Percentiles rank a stretch among this genome's conserved stretches.
Evolutionary conservation across 2,113 vertebrate genomes (phyloP).

Genomic region (Orientallactaga bullata): DNA sequence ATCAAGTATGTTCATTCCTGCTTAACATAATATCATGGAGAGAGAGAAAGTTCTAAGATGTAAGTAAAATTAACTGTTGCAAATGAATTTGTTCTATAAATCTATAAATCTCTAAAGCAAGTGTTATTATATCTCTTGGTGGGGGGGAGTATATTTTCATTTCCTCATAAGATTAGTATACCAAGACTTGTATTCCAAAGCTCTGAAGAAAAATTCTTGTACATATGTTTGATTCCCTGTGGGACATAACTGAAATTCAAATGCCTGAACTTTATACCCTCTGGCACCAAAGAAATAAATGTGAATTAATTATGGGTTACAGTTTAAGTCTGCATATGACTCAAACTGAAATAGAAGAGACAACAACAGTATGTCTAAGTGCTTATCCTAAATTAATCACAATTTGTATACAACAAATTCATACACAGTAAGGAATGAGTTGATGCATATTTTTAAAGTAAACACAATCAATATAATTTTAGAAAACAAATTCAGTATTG

Average conservation of each 20-base stretch:
- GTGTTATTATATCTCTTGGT: neutral
- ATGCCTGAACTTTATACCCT: conserved; percentile 42
- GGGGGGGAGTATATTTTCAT: neutral
- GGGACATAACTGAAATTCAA: conserved; percentile 36
- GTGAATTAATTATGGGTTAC: neutral
- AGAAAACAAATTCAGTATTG: conserved; percentile 51
- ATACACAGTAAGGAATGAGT: conserved; percentile 5
- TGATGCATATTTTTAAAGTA: conserved; percentile 24
- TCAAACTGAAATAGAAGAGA: conserved; percentile 48
- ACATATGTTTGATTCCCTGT: conserved; percentile 23
- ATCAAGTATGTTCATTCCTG: neutral
- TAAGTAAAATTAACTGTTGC: conserved; percentile 18
- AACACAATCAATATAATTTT: conserved; percentile 37
- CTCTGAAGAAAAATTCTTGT: neutral
- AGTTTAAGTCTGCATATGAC: conserved; percentile 37
- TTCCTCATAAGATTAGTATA: neutral
- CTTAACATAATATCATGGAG: neutral
- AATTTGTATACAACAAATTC: conserved; percentile 35
- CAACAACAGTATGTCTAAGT: neutral
- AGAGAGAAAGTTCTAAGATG: neutral
- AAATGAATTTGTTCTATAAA: conserved; percentile 47
- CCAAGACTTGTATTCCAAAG: conserved; percentile 7
- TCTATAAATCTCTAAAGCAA: neutral
- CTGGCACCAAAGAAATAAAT: neutral
- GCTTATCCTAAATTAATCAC: neutral